Conservation (phyloP, 2,113 vertebrate species). For the Aramus guarauna region DNA sequence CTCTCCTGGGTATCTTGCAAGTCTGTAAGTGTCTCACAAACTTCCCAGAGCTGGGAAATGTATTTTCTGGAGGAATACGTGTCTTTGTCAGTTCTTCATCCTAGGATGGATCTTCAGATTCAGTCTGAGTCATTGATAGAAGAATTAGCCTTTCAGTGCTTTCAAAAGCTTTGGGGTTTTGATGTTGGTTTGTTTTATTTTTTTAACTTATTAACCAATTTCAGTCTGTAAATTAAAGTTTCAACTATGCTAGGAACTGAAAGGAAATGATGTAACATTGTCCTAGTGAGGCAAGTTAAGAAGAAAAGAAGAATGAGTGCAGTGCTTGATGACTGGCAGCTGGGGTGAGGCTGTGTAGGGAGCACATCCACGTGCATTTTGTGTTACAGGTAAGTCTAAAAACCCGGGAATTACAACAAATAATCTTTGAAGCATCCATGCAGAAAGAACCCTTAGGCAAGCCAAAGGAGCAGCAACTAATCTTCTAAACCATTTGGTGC, state of each 20-base stretch:
- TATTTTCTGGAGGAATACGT: background rate
- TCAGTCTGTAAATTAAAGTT: background rate
- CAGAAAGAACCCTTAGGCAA: constrained; percentile 69
- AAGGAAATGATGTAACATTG: background rate
- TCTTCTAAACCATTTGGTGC: constrained; percentile 57
- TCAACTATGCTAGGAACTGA: background rate
- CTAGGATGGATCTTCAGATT: background rate
- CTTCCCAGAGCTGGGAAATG: background rate
- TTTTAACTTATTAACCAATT: background rate
- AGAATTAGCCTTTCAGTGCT: background rate
- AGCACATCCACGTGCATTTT: constrained; percentile 3
- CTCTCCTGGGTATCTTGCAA: background rate
- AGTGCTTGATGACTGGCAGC: background rate
- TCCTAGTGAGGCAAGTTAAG: background rate
- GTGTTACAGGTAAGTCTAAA: constrained; percentile 72
- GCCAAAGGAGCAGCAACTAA: constrained; percentile 63
- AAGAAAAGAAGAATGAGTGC: background rate
- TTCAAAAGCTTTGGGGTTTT: background rate
- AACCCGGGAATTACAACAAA: constrained; percentile 22
- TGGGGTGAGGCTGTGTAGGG: background rate
- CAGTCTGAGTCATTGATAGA: background rate
- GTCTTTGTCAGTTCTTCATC: background rate
- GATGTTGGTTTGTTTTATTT: background rate
- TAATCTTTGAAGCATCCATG: constrained; percentile 59
- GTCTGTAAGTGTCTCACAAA: background rate